Percentiles rank a stretch among this genome's conserved stretches.
Conservation (phyloP, 2,797 vertebrate species). For the Sorex maritimensis region DNA sequence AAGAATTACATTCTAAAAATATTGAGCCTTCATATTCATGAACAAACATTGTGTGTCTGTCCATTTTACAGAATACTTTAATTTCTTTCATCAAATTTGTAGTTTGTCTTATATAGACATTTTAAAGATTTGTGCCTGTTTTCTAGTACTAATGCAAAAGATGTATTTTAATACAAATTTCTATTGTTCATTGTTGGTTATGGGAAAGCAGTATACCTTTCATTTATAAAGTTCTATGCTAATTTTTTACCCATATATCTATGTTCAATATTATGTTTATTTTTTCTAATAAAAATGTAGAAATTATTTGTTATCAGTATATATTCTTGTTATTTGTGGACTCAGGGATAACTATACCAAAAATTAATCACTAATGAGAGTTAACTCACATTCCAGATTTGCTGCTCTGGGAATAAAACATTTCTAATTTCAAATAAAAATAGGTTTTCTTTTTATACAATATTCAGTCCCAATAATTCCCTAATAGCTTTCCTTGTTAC, state of each 20-base stretch:
- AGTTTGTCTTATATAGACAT: no score
- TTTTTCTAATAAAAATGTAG: constrained; percentile 10
- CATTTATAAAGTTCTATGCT: constrained; percentile 31
- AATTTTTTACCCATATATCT: neutral
- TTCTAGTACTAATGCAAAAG: no score
- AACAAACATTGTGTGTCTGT: no score
- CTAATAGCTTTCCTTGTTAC: constrained; percentile 14
- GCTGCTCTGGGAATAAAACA: constrained; percentile 58
- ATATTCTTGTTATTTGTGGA: neutral
- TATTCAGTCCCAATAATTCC: constrained; percentile 35
- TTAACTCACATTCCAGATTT: neutral
- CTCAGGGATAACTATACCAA: neutral
- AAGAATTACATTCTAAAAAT: no score
- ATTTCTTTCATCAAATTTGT: no score
- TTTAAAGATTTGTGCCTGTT: no score
- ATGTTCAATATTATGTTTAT: neutral
- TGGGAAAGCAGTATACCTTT: neutral
- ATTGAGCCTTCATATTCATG: no score
- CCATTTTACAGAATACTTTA: no score
- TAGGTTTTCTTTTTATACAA: neutral
- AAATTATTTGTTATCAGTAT: neutral
- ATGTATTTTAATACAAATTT: no score
- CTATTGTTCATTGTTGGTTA: neutral
- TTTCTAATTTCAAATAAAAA: constrained; percentile 8
- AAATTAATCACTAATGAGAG: neutral